Base-by-base conservation (phyloP, 2,888 invertebrate species). In the Nipponacmea schrenckii region DNA sequence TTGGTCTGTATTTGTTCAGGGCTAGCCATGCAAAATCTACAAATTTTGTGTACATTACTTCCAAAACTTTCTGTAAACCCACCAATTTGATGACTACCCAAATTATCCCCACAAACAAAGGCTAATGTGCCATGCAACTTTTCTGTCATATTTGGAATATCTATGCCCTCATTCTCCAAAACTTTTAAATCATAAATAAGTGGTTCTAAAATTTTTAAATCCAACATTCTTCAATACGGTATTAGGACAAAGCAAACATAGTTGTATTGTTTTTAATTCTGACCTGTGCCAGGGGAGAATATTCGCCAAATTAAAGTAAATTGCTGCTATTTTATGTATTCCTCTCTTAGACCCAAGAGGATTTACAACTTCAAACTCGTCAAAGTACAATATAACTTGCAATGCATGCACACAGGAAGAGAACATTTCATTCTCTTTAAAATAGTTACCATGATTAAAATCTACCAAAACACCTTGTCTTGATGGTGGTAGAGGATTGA, bases 41-140 rank as follows among this genome's bases (percentile, higher is more conserved):
- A 48, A 17, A 48, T 48, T 48, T 15, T 48, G n/a, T 48, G 48
- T 17, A 48, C 48, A 48, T 48, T 48, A 48, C 48, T 48, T 12
- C 48, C 48, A 48, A 48, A 48, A n/a, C 48, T 48, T 48, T 48
- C 48, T 48, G 48, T 48, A n/a, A 48, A 48, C 48, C 48, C 48
- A 17, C 48, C 48, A 48, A 48, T 48, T 48, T 48, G 48, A n/a
- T 48, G 48, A 4, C 48, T 48, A 48, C 48, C 48, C 48, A 48
- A 48, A 48, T 48, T 48, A n/a, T 15, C 48, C 17, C 48, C 48
- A 48, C 48, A 17, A 48, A 48, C 48, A 48, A 48, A 48, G 15
- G 48, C 48, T n/a, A 48, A 15, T 48, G 48, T 48, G n/a, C 48
- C 48, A 48, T 48, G n/a, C n/a, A 48, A 48, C n/a, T 48, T 48